These are phyloP conservation scores for Dicerorhinus sumatrensis DNA, from an alignment of 2,113 vertebrate genomes.

Conservation along the genomic window DNA sequence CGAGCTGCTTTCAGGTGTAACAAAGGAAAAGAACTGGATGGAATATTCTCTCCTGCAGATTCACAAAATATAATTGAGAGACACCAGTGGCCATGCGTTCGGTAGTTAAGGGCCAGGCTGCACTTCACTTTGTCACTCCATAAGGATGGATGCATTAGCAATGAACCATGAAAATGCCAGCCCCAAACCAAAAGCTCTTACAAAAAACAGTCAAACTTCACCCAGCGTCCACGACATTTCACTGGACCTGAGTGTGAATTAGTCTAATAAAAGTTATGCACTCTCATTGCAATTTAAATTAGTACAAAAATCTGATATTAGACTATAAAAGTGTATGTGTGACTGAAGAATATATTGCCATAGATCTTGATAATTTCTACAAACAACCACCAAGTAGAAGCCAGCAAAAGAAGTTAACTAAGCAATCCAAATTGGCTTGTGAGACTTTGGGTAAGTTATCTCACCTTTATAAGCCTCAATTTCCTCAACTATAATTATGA, in stretches of 20 bases:
- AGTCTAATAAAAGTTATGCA: background rate
- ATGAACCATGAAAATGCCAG: background rate
- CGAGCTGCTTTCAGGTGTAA: constrained; percentile 7
- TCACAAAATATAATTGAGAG: background rate
- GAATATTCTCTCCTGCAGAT: background rate
- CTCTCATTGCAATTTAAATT: background rate
- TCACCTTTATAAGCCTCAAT: background rate
- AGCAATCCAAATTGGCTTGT: background rate
- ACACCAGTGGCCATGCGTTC: background rate
- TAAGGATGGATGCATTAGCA: background rate
- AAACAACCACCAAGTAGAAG: background rate
- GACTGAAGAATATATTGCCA: background rate
- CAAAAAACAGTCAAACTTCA: background rate
- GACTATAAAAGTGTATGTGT: background rate
- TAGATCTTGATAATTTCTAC: background rate
- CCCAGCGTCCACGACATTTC: background rate
- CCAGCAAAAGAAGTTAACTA: background rate
- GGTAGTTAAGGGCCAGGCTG: background rate
- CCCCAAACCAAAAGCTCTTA: background rate
- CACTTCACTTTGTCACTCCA: background rate
- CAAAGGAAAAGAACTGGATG: constrained; percentile 24
- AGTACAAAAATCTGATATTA: background rate
- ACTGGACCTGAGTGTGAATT: background rate
- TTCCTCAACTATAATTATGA: background rate
- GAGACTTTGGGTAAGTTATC: background rate